Conservation (phyloP, 2,888 invertebrate genomes). For the Alloplasta piceator region DNA sequence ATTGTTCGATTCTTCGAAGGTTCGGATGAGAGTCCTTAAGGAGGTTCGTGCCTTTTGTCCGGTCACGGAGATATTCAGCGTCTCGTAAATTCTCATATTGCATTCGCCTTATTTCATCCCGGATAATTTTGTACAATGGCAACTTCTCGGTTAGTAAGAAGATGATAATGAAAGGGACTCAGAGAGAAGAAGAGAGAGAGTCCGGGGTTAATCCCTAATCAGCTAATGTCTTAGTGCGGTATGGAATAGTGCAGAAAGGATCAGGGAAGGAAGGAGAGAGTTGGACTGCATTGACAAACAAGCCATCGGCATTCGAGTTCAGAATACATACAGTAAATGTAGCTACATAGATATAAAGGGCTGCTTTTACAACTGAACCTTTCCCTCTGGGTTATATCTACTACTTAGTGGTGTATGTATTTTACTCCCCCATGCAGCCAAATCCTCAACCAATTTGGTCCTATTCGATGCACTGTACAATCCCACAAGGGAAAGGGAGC, state of each 20-base stretch:
- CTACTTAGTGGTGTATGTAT: slow-evolving; percentile 30
- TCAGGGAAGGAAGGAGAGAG: not conserved
- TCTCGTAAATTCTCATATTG: slow-evolving; percentile 8
- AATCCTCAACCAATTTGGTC: slow-evolving; percentile 4
- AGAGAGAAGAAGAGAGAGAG: not conserved
- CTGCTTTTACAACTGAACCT: slow-evolving; percentile 35
- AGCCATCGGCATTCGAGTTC: not conserved
- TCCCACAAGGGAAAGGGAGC: slow-evolving; percentile 2
- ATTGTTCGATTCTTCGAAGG: slow-evolving; percentile 11
- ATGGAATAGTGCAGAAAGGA: slow-evolving; percentile 15
- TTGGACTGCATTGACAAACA: slow-evolving; percentile 27
- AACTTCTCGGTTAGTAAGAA: not conserved
- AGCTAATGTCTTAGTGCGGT: slow-evolving; percentile 64
- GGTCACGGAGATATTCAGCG: slow-evolving; percentile 16
- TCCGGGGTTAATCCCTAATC: slow-evolving; percentile 59
- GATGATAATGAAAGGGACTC: too few relatives aligned
- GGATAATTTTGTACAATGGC: slow-evolving; percentile 23
- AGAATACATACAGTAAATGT: not conserved
- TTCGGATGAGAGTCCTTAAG: not conserved
- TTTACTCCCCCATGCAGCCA: slow-evolving; percentile 15
- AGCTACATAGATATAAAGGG: not conserved
- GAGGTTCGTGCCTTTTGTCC: slow-evolving; percentile 13
- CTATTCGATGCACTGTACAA: slow-evolving; percentile 25
- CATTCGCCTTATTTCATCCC: not conserved
- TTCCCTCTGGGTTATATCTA: slow-evolving; percentile 16